phyloP scores from a whole-genome alignment of 2,113 vertebrate genomes.

The Dinomys branickii region DNA sequence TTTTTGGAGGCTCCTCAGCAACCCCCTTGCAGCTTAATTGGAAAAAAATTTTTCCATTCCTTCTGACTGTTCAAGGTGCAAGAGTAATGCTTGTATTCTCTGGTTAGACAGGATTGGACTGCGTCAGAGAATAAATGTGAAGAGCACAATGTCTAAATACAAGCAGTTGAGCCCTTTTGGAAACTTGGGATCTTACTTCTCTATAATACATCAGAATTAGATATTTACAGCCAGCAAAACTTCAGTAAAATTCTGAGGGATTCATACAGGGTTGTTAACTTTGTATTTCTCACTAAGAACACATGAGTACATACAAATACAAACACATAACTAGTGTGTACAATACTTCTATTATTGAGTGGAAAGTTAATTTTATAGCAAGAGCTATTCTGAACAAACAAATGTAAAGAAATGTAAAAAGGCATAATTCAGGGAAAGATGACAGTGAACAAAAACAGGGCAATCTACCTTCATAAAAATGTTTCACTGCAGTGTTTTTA shows the following conservation, averaged over 20 bases:
- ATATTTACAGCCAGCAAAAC: neutral
- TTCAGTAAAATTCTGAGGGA: neutral
- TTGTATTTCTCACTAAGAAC: neutral
- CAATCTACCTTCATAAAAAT: neutral
- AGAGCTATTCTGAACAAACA: neutral
- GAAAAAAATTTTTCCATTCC: constrained; percentile 11
- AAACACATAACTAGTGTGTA: accelerated
- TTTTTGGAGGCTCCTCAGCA: constrained; percentile 57
- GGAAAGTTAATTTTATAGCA: accelerated
- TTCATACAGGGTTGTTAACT: no score
- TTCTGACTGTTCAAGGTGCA: neutral
- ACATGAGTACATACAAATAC: neutral
- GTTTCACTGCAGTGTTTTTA: neutral
- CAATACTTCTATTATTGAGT: no score
- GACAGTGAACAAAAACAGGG: neutral
- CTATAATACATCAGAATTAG: neutral
- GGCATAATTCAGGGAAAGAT: neutral
- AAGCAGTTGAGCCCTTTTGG: accelerated
- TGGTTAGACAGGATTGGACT: neutral
- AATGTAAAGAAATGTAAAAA: neutral
- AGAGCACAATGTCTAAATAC: accelerated
- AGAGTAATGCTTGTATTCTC: neutral
- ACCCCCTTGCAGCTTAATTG: constrained; percentile 52
- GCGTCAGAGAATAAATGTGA: neutral
- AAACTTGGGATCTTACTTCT: neutral